Conservation (phyloP, 2,797 vertebrate species). For the Triplophysa bombifrons region DNA sequence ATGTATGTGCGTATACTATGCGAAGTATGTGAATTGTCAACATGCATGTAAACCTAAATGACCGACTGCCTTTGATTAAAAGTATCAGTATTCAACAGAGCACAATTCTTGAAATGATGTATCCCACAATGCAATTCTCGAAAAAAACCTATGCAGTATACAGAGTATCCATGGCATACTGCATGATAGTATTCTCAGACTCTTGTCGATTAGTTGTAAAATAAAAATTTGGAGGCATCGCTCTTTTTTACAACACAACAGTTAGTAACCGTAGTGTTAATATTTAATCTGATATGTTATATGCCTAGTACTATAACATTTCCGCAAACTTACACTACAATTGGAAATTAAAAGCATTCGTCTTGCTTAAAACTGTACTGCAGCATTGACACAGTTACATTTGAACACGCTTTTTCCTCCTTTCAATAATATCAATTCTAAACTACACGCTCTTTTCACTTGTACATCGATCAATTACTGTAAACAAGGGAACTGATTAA, state of each 20-base stretch:
- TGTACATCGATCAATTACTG: constrained; percentile 21
- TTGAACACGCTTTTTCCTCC: constrained; percentile 2
- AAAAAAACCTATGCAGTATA: too few species aligned
- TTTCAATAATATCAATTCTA: constrained; percentile 1
- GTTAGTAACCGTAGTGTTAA: too few species aligned
- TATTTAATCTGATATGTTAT: too few species aligned
- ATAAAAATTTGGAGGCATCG: too few species aligned
- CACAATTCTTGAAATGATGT: too few species aligned
- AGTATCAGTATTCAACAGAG: background rate
- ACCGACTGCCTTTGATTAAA: background rate
- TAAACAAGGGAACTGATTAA: constrained; percentile 38
- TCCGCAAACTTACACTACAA: too few species aligned
- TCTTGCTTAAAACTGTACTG: background rate
- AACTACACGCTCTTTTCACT: background rate
- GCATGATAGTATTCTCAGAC: too few species aligned
- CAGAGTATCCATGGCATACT: too few species aligned
- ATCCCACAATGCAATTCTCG: too few species aligned
- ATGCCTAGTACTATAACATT: too few species aligned
- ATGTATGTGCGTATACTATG: background rate
- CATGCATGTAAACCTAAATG: background rate
- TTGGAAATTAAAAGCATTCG: background rate
- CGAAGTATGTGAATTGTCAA: background rate
- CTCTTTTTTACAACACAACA: too few species aligned
- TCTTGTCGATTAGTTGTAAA: too few species aligned
- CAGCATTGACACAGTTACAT: background rate